These are phyloP conservation scores for Micronisus gabar DNA, from an alignment of 2,113 vertebrate species.

Conservation along the genomic window DNA sequence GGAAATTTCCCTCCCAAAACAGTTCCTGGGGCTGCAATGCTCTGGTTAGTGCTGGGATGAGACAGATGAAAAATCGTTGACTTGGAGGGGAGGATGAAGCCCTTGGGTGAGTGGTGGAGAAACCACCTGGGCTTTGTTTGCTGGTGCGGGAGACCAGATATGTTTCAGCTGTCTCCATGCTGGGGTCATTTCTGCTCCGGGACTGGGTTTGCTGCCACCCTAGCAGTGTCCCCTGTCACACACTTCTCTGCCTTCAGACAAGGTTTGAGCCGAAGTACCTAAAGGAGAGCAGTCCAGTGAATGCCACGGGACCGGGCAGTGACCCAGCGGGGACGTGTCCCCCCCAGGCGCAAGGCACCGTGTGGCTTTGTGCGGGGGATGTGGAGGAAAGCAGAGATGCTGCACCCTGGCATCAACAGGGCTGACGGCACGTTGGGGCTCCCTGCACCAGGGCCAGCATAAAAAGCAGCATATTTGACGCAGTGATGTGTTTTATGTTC, in stretches of 20 bases:
- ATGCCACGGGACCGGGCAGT: not conserved
- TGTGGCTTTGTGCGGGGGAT: not conserved
- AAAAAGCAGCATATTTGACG: accelerated
- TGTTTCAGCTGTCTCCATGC: not conserved
- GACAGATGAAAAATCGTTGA: not conserved
- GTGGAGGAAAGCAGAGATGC: not conserved
- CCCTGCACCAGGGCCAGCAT: no score
- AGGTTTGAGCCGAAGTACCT: not conserved
- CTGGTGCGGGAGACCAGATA: not conserved
- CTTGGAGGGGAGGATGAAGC: not conserved
- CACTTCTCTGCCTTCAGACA: not conserved
- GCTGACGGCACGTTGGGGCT: accelerated
- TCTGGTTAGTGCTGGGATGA: not conserved
- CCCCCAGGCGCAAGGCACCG: accelerated
- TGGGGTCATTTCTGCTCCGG: not conserved
- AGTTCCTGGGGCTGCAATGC: not conserved
- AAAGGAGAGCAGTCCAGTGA: not conserved
- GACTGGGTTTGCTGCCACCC: not conserved
- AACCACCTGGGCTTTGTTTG: not conserved
- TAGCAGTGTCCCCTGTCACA: not conserved
- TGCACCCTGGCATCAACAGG: not conserved
- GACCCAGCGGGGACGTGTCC: accelerated
- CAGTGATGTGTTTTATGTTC: not conserved
- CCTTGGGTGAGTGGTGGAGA: not conserved
- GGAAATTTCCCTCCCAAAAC: not conserved